A percentile compares a stretch with the other conserved stretches of the same genome.
Evolutionary conservation across 2,888 invertebrate genomes (phyloP).

Genomic region (Xylota sylvarum): DNA sequence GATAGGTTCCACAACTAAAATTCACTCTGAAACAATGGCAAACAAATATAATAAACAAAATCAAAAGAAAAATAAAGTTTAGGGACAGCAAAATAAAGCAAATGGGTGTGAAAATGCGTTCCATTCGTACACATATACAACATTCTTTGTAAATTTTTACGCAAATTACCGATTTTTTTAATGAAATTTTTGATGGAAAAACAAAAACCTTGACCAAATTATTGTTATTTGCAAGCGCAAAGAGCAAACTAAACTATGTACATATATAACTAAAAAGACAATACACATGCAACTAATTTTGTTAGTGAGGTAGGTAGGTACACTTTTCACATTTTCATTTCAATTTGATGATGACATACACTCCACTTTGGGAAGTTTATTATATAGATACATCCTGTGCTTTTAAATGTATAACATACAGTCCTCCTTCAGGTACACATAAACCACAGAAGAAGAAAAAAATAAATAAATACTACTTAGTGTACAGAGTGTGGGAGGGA

Average conservation of each 20-base stretch:
- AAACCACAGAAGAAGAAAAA: neutral
- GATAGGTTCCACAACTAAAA: neutral
- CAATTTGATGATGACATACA: neutral
- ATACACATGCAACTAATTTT: neutral
- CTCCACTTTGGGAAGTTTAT: neutral
- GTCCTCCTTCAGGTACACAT: too few relatives aligned
- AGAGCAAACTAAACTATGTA: neutral
- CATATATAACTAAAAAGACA: neutral
- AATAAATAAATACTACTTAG: neutral
- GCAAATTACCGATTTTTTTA: constrained; percentile 30
- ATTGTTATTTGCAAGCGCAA: constrained; percentile 5
- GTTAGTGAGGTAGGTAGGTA: constrained; percentile 1
- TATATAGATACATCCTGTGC: neutral
- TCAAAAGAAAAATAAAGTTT: neutral
- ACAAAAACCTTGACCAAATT: constrained; percentile 5
- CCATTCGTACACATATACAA: neutral
- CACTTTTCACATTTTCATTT: constrained; percentile 27
- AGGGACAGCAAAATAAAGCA: neutral
- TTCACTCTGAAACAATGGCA: constrained; percentile 1
- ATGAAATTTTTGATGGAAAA: neutral
- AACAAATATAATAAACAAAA: neutral
- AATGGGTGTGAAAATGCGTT: constrained; percentile 35
- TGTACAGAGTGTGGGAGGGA: neutral
- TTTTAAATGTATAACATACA: neutral
- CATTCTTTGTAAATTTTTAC: constrained; percentile 19